Percentiles rank a stretch among this genome's conserved stretches.
Conservation (phyloP, 2,888 invertebrate species). For the Dioctria linearis region DNA sequence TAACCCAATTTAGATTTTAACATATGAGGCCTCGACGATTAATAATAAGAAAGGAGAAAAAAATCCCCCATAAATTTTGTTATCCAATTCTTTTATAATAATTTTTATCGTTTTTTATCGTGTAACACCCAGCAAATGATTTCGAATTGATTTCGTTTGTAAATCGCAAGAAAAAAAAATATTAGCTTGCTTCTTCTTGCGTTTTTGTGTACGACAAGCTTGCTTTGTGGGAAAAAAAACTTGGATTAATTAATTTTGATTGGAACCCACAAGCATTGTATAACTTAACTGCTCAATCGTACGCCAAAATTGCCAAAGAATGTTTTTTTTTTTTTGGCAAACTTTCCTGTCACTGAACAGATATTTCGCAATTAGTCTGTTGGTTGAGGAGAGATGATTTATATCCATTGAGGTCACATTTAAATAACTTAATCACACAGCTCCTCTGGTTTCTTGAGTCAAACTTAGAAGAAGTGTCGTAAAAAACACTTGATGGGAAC, state of each 20-base stretch:
- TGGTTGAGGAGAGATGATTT: background rate
- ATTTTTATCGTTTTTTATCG: background rate
- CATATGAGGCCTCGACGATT: background rate
- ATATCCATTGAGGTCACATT: background rate
- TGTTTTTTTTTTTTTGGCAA: background rate
- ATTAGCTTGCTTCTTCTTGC: background rate
- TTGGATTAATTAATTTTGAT: background rate
- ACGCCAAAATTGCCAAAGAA: background rate
- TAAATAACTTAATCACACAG: background rate
- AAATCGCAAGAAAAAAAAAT: background rate
- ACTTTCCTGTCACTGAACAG: background rate
- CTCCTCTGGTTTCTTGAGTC: background rate
- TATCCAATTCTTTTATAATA: background rate
- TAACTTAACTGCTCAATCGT: background rate
- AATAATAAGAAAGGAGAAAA: background rate
- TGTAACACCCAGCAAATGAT: background rate
- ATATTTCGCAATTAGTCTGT: background rate
- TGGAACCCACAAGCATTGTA: background rate
- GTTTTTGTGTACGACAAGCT: background rate
- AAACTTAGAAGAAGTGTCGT: too few species aligned
- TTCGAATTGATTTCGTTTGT: background rate
- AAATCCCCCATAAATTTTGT: background rate
- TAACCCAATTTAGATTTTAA: background rate
- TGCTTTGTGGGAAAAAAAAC: background rate
- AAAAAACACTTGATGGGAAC: too few species aligned